Conservation (phyloP, 1,140 invertebrate species). For the Aphaenogaster ashmeadi region DNA sequence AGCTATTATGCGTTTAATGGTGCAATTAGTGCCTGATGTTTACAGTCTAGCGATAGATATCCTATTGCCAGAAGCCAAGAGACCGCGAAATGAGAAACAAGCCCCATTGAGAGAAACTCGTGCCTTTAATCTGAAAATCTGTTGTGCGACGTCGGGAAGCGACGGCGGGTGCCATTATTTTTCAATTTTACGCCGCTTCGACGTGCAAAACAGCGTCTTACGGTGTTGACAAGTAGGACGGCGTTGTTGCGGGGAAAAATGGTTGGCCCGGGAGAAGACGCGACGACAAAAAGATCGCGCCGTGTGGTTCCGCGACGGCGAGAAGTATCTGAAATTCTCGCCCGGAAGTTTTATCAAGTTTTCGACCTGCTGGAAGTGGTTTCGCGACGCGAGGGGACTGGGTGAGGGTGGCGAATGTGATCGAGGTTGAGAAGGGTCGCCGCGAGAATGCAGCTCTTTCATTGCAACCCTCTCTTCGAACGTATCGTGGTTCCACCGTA, state of each 20-base stretch:
- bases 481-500: slow-evolving; percentile 9
- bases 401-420: background rate
- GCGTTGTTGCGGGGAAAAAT: slow-evolving; percentile 28
- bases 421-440: slow-evolving; percentile 32
- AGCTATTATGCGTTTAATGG: background rate
- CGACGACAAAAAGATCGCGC: slow-evolving; percentile 68
- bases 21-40: background rate
- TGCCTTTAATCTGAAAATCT: slow-evolving; percentile 1
- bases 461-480: background rate
- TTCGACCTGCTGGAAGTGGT: slow-evolving; percentile 41
- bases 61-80: background rate
- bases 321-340: slow-evolving; percentile 59
- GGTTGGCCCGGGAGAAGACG: slow-evolving; percentile 25
- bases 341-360: slow-evolving; percentile 70
- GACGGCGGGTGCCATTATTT: slow-evolving; percentile 41
- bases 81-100: background rate
- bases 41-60: background rate
- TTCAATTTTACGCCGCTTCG: slow-evolving; percentile 53
- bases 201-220: slow-evolving; percentile 61
- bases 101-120: background rate
- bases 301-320: slow-evolving; percentile 28
- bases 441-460: slow-evolving; percentile 17
- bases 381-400: background rate
- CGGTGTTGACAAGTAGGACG: slow-evolving; percentile 50
- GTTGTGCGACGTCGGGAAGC: background rate